These are phyloP conservation scores for Metaphire vulgaris DNA, from an alignment of 1,140 invertebrate genomes.

Conservation along the genomic window DNA sequence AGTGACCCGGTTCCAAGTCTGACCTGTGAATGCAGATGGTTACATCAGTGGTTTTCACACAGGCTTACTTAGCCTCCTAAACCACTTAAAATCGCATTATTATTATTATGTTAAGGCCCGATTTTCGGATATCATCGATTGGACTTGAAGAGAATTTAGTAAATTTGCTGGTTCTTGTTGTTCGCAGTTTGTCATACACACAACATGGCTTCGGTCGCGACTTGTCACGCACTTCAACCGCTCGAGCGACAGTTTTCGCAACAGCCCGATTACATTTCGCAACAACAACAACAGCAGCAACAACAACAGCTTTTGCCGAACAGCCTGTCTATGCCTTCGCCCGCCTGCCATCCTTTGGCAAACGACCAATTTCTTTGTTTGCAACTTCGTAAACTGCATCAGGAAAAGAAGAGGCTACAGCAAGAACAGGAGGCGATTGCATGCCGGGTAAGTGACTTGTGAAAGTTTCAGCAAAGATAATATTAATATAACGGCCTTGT, in stretches of 20 bases:
- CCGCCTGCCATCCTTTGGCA: not conserved
- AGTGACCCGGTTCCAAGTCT: too few species aligned
- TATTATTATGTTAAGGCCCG: too few species aligned
- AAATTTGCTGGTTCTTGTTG: too few species aligned
- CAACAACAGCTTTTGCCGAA: slow-evolving; percentile 15
- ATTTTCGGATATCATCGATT: too few species aligned
- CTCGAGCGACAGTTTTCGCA: slow-evolving; percentile 3
- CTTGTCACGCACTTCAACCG: not conserved
- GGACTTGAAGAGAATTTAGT: too few species aligned
- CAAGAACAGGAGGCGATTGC: slow-evolving; percentile 33
- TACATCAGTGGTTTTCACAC: too few species aligned
- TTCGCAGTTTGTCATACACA: not conserved
- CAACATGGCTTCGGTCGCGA: not conserved
- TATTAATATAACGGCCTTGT: too few species aligned
- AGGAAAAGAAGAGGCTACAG: slow-evolving; percentile 35
- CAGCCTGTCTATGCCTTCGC: slow-evolving; percentile 7
- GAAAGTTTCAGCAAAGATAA: too few species aligned
- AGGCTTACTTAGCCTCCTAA: too few species aligned
- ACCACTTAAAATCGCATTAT: too few species aligned
- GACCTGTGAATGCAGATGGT: too few species aligned
- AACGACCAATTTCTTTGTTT: slow-evolving; percentile 10
- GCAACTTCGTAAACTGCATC: slow-evolving; percentile 34
- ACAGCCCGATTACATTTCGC: not conserved
- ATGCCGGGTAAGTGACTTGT: slow-evolving; percentile 16
- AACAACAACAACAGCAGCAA: slow-evolving; percentile 17